Conservation (phyloP, 2,888 invertebrate species). For the Caenorhabditis auriculariae region DNA sequence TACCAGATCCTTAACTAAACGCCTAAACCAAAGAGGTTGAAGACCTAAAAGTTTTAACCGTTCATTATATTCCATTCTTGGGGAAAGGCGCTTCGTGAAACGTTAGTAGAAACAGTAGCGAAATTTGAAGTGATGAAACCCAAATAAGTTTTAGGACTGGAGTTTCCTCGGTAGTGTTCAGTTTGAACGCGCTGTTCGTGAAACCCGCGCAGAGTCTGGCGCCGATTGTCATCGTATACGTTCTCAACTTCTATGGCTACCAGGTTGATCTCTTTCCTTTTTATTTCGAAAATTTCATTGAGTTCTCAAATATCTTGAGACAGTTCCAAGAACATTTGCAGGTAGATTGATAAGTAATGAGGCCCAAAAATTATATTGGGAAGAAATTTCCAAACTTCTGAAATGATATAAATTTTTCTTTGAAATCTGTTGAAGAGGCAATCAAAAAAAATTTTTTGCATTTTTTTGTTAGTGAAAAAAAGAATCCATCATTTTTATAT, state of each 20-base stretch:
- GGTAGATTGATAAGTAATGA: not conserved
- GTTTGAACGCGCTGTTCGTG: constrained; percentile 59
- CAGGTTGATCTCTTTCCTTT: constrained; percentile 21
- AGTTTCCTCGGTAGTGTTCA: constrained; percentile 59
- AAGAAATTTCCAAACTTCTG: too few species aligned
- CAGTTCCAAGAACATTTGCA: too few species aligned
- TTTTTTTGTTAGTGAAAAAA: constrained; percentile 1
- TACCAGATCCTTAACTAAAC: too few species aligned
- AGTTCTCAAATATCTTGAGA: too few species aligned
- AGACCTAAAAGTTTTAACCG: too few species aligned
- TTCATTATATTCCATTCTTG: too few species aligned
- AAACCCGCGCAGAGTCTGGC: constrained; percentile 62
- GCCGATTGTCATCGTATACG: constrained; percentile 52
- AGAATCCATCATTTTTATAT: not conserved
- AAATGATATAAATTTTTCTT: too few species aligned
- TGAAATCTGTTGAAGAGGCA: constrained; percentile 3
- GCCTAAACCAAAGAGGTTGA: too few species aligned
- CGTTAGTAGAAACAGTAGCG: not conserved
- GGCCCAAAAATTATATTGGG: too few species aligned
- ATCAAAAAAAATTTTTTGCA: constrained; percentile 18
- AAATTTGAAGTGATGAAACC: too few species aligned
- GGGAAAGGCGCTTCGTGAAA: too few species aligned
- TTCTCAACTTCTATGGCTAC: constrained; percentile 53
- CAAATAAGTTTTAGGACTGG: constrained; percentile 42
- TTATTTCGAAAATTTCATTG: not conserved